A percentile compares a stretch with the other conserved stretches of the same genome.
These are phyloP conservation scores for Electrophaes corylata DNA, from an alignment of 2,888 invertebrate species.

Conservation along the genomic window DNA sequence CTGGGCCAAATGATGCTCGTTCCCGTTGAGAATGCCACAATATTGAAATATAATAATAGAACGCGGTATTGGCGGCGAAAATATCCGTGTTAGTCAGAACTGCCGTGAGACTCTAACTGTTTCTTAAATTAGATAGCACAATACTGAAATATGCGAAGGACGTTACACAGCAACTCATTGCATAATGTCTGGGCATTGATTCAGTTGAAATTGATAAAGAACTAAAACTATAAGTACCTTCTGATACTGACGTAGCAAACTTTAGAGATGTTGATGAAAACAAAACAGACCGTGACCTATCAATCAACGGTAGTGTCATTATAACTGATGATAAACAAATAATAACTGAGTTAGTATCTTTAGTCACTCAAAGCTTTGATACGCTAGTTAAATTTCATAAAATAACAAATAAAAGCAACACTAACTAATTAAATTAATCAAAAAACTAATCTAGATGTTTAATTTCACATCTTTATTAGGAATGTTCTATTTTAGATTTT, in stretches of 20 bases:
- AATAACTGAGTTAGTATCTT: background rate
- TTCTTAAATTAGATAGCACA: conserved; percentile 71
- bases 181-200: conserved; percentile 44
- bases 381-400: background rate
- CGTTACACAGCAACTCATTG: conserved; percentile 50
- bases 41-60: conserved; percentile 83
- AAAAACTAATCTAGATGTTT: too few species aligned
- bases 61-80: conserved; percentile 71
- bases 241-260: conserved; percentile 8
- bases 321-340: conserved; percentile 6
- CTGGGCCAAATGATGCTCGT: conserved; percentile 82
- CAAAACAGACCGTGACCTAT: conserved; percentile 27
- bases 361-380: background rate
- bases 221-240: background rate
- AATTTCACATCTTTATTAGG: background rate
- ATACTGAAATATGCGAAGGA: conserved; percentile 76
- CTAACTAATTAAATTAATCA: background rate
- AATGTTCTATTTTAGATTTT: background rate
- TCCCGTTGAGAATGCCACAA: conserved; percentile 81
- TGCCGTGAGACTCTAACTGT: conserved; percentile 63
- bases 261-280: conserved; percentile 11
- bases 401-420: background rate
- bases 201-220: background rate
- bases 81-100: conserved; percentile 78
- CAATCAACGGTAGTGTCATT: conserved; percentile 10